These are phyloP conservation scores for Takifugu ocellatus DNA, from an alignment of 2,797 vertebrate genomes.

Conservation along the genomic window DNA sequence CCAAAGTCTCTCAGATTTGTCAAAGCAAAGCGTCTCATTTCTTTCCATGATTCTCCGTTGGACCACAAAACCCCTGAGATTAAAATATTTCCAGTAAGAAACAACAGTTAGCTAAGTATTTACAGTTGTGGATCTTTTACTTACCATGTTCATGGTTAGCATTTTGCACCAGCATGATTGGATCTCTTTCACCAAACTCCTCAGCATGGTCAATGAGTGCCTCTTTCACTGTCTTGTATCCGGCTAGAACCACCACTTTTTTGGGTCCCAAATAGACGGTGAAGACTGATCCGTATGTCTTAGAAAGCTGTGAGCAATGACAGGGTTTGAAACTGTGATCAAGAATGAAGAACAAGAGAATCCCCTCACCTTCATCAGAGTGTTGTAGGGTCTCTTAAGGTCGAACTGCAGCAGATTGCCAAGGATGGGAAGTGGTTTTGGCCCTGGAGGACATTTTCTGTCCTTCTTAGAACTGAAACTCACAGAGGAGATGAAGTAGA, in stretches of 20 bases:
- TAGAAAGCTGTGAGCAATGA: background rate
- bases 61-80: background rate
- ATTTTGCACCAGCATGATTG: background rate
- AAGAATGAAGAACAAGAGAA: background rate
- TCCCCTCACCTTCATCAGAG: background rate
- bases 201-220: background rate
- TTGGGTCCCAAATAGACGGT: background rate
- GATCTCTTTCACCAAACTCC: background rate
- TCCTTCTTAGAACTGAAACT: background rate
- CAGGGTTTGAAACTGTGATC: too few relatives aligned
- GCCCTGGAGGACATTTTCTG: background rate
- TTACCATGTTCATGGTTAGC: background rate
- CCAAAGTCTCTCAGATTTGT: background rate
- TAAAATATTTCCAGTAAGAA: too few relatives aligned
- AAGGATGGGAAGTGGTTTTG: background rate
- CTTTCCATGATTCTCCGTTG: background rate
- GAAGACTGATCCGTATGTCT: constrained; percentile 1
- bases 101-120: too few relatives aligned
- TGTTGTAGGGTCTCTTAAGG: background rate
- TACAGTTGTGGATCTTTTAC: too few relatives aligned
- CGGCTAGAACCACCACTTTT: constrained; percentile 1
- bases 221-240: background rate
- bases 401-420: background rate
- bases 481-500: background rate
- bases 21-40: constrained; percentile 1